Base-by-base conservation (phyloP, 2,888 invertebrate species). In the Hanleya hanleyi region DNA sequence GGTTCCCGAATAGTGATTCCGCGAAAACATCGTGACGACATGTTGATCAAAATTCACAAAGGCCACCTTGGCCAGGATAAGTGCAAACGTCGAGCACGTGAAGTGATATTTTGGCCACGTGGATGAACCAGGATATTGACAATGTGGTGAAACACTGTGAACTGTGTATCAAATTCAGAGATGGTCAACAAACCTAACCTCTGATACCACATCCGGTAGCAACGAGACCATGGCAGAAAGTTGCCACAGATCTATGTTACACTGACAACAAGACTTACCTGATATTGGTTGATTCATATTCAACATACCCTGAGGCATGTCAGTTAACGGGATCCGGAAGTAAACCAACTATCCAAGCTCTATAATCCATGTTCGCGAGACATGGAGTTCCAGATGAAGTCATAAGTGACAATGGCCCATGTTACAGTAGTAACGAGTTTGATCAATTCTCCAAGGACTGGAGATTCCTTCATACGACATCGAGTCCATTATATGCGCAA, bases 81-180 rank as follows among this genome's bases (percentile, higher is more conserved):
- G 67, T 76, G 72, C 41, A 73, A 67, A 57, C 15, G 29, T 18
- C n/a, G 70, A 57, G 67, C 72, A 29, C 37, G 70, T 9, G 75
- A 75, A 62, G 57, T 68, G 6, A 22, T 75, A 33, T 69, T 72
- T 64, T 75, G 75, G 72, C 61, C 62, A n/a, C n/a, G n/a, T n/a
- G n/a, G n/a, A n/a, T n/a, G n/a, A n/a, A n/a, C n/a, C n/a, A n/a
- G n/a, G n/a, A n/a, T n/a, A n/a, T 9, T 62, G 65, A 62, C 73
- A 32, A 32, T 4, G 26, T 57, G 5, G 7, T 57, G 61, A 57
- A 32, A 57, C 3, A 57, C 61, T 57, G 15, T 32, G 26, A 26
- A 57, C 33, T 32, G 7, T 57, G 61, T 32, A 26, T 57, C 29
- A 5, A 22, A 9, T 32, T 26, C 3, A 57, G 61, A 32, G 7